These are phyloP conservation scores for Podarcis raffonei DNA, from an alignment of 2,113 vertebrate species.

Conservation along the genomic window DNA sequence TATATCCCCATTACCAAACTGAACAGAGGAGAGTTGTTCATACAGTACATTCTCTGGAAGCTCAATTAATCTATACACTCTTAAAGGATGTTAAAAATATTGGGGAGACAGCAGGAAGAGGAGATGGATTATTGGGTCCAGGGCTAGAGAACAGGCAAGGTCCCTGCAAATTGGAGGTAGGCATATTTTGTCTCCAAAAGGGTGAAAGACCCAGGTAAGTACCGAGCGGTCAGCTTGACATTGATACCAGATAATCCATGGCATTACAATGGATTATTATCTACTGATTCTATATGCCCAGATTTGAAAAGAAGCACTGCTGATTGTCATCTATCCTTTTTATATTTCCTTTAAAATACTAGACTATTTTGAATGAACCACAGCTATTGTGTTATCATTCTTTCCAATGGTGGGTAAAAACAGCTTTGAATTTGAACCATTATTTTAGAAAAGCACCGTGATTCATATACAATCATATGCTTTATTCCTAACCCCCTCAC, in stretches of 20 bases:
- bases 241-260: not conserved
- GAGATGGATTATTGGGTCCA: too few species aligned
- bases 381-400: constrained; percentile 38
- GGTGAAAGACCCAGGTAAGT: too few species aligned
- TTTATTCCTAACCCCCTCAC: constrained; percentile 35
- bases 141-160: too few species aligned
- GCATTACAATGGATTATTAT: not conserved
- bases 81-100: not conserved
- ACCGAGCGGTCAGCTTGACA: not conserved
- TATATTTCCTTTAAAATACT: constrained; percentile 63
- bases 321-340: constrained; percentile 42
- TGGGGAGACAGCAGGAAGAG: too few species aligned
- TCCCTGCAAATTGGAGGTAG: too few species aligned
- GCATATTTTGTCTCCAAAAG: too few species aligned
- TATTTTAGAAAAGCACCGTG: constrained; percentile 26
- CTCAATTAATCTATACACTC: not conserved
- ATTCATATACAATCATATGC: constrained; percentile 38
- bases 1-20: not conserved
- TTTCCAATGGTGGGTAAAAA: constrained; percentile 40
- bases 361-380: constrained; percentile 52
- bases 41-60: not conserved
- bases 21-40: not conserved
- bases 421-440: constrained; percentile 53
- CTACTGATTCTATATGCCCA: constrained; percentile 5
- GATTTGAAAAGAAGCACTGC: not conserved